Percentiles rank a stretch among this genome's conserved stretches.
Conservation (phyloP, 2,797 vertebrate species). For the Thamnophis elegans region DNA sequence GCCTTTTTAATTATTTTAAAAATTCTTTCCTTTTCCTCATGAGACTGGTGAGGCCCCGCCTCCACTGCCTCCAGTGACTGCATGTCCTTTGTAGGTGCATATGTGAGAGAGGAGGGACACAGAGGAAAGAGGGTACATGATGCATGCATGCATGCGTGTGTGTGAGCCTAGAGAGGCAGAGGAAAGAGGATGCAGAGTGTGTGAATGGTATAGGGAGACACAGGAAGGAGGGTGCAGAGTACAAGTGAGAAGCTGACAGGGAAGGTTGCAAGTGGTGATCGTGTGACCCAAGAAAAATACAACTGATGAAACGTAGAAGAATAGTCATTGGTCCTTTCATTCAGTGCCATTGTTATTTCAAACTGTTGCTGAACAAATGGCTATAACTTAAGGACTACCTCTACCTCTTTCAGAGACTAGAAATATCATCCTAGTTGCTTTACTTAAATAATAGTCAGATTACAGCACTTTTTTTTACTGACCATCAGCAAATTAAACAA, state of each 20-base stretch:
- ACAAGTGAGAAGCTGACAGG: background rate
- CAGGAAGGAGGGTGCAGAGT: background rate
- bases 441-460: background rate
- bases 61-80: too few species aligned
- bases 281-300: background rate
- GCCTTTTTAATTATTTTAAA: too few species aligned
- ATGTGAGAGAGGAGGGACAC: background rate
- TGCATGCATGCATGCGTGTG: background rate
- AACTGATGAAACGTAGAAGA: background rate
- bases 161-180: background rate
- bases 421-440: background rate
- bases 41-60: too few species aligned
- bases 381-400: background rate
- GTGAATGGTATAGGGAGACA: background rate
- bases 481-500: background rate
- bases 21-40: too few species aligned
- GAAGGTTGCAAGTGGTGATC: background rate
- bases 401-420: background rate
- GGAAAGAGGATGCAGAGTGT: background rate
- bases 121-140: background rate
- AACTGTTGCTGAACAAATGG: background rate
- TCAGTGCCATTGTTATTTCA: background rate
- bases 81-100: too few species aligned
- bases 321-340: background rate
- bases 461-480: background rate